phyloP scores from a whole-genome alignment of 2,113 vertebrate species.

The Leptobrachium leishanense region DNA sequence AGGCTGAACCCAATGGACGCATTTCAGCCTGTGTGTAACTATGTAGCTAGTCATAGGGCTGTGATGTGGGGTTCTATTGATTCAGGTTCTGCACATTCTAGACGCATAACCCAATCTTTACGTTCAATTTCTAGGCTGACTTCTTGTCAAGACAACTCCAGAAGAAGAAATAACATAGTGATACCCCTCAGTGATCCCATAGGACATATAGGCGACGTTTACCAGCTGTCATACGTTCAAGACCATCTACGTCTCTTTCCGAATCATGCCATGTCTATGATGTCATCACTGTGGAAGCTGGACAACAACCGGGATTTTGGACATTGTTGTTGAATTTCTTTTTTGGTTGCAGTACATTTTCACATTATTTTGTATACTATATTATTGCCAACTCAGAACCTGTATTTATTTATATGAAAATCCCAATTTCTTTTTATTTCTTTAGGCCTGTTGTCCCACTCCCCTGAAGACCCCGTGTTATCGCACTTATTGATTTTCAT shows the following conservation, averaged over 20 bases:
- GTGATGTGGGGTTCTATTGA: too few species aligned
- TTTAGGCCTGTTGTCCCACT: not conserved
- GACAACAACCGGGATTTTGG: not conserved
- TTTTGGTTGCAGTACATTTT: not conserved
- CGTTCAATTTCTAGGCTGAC: constrained; percentile 61
- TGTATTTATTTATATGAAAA: not conserved
- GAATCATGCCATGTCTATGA: not conserved
- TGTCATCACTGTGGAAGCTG: not conserved
- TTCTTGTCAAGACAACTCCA: constrained; percentile 72
- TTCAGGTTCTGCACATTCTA: too few species aligned
- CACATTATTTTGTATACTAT: not conserved
- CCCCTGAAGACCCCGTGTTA: too few species aligned
- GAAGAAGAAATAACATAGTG: constrained; percentile 69
- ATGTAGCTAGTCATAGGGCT: too few species aligned
- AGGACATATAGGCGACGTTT: not conserved
- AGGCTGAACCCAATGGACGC: too few species aligned
- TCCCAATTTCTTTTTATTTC: not conserved
- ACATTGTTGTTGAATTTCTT: not conserved
- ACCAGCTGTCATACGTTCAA: not conserved
- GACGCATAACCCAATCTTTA: not conserved
- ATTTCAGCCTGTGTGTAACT: too few species aligned
- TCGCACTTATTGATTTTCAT: too few species aligned
- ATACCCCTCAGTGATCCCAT: not conserved
- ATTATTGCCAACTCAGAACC: not conserved
- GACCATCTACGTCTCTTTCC: not conserved